Evolutionary conservation across 2,888 invertebrate genomes (phyloP).

Genomic region (Dendrolimus pini): DNA sequence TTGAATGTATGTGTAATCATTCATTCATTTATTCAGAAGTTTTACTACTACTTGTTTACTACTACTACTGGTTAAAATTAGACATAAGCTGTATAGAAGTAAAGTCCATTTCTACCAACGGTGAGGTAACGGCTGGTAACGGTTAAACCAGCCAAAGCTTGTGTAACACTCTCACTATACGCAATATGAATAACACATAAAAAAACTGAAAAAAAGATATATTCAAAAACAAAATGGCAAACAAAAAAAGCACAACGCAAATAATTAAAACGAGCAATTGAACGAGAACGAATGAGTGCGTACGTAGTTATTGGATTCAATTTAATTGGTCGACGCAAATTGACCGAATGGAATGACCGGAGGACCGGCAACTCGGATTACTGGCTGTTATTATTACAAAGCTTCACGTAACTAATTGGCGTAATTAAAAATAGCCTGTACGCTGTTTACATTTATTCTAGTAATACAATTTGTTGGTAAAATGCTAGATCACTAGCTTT

Average conservation of each 20-base stretch:
- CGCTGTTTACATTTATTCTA: background rate
- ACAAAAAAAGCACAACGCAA: constrained; percentile 11
- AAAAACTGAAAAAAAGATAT: background rate
- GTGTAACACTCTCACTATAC: no score
- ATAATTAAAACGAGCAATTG: constrained; percentile 24
- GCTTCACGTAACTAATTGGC: background rate
- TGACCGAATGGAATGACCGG: constrained; percentile 9
- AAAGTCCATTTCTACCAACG: no score
- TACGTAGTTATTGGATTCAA: constrained; percentile 4
- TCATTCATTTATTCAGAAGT: no score
- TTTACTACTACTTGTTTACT: no score
- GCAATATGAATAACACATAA: no score
- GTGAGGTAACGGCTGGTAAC: no score
- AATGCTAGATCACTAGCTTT: no score
- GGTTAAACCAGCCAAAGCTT: no score
- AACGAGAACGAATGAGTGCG: constrained; percentile 22
- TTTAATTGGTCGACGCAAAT: background rate
- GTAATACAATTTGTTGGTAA: no score
- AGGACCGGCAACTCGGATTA: constrained; percentile 8
- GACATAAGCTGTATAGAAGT: no score
- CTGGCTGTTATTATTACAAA: background rate
- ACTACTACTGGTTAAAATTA: no score
- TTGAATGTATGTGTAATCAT: no score
- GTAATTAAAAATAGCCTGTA: background rate
- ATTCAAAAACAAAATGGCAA: background rate